phyloP scores from a whole-genome alignment of 2,113 vertebrate genomes.

The Anguilla rostrata region DNA sequence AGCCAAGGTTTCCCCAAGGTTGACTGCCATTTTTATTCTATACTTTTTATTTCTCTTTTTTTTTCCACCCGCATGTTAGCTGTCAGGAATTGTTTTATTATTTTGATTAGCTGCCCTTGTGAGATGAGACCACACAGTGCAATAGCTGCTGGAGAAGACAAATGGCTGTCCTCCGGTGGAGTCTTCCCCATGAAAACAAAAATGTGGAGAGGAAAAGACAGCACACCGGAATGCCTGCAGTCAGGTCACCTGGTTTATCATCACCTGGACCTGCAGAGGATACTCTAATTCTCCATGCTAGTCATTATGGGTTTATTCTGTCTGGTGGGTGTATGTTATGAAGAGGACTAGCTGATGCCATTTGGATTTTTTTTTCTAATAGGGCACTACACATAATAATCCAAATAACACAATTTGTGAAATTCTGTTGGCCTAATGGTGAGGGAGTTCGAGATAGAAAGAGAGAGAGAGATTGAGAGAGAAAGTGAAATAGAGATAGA shows the following conservation, averaged over 20 bases:
- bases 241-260: background rate
- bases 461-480: background rate
- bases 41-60: background rate
- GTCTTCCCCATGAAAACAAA: background rate
- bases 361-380: slow-evolving; percentile 1
- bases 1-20: background rate
- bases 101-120: slow-evolving; percentile 14
- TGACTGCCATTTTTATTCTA: background rate
- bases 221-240: background rate
- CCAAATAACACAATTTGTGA: slow-evolving; percentile 23
- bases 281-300: background rate
- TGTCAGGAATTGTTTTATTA: slow-evolving; percentile 8
- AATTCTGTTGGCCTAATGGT: background rate
- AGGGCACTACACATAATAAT: slow-evolving; percentile 3
- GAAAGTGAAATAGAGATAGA: background rate
- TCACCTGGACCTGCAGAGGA: background rate
- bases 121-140: background rate
- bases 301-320: slow-evolving; percentile 5
- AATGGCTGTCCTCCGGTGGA: background rate
- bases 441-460: background rate
- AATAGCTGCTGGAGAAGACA: background rate
- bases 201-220: background rate
- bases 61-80: background rate
- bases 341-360: background rate
- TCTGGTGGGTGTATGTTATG: background rate